Evolutionary conservation across 1,140 invertebrate genomes (phyloP).

Genomic region (Hyles euphorbiae): DNA sequence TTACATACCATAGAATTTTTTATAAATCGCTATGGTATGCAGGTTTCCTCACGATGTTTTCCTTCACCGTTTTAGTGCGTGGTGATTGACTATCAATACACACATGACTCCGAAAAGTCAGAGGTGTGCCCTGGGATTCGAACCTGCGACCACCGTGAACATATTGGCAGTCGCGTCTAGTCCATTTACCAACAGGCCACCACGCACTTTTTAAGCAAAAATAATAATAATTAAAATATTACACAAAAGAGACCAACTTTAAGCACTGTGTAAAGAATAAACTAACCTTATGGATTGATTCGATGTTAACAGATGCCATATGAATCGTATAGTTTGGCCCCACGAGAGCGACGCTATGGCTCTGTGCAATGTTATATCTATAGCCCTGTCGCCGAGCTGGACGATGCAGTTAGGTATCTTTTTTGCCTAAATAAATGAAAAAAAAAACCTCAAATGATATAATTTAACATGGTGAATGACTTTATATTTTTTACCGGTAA

Average conservation of each 20-base stretch:
- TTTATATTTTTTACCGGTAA: not conserved
- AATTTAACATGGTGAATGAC: not conserved
- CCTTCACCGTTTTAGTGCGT: too few species aligned
- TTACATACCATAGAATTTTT: too few species aligned
- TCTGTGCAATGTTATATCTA: conserved; percentile 91
- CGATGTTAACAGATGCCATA: conserved; percentile 87
- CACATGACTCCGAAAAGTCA: too few species aligned
- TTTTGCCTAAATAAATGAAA: conserved; percentile 78
- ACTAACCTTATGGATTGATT: conserved; percentile 87
- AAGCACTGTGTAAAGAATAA: not conserved
- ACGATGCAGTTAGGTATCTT: conserved; percentile 89
- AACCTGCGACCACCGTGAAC: too few species aligned
- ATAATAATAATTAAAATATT: not conserved
- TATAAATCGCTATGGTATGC: too few species aligned
- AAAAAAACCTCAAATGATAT: conserved; percentile 2
- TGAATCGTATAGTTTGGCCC: conserved; percentile 92
- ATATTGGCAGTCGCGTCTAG: too few species aligned
- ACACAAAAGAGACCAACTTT: too few species aligned
- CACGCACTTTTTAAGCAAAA: too few species aligned
- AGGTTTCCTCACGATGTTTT: too few species aligned
- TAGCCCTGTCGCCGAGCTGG: conserved; percentile 93
- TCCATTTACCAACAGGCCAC: too few species aligned
- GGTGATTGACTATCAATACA: too few species aligned
- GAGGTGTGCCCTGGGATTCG: too few species aligned
- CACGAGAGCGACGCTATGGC: conserved; percentile 88